Evolutionary conservation across 2,888 invertebrate genomes (phyloP), one percentile per base, ranked within the genome.

Genomic region (Drosophila planitibia): DNA sequence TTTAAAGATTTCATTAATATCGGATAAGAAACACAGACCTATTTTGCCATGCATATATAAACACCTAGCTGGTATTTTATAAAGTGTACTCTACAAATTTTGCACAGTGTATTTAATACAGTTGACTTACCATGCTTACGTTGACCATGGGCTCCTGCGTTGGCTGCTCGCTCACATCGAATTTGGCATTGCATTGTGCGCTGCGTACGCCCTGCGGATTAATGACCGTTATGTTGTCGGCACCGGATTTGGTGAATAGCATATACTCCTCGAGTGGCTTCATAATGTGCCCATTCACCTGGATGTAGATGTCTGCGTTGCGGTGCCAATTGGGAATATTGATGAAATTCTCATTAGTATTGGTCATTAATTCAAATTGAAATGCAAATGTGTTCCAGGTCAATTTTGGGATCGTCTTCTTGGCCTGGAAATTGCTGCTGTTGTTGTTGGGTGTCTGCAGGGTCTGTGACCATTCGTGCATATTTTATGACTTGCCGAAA

Each of bases 231-330:
- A 98, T 97, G 81, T 97, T 97, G 91, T 97, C 97, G 30, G 97
- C 96, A 64, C 96, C 97, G 19, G 96, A 96, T 85, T 97, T 96
- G 5, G 97, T 97, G 92, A 97, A 97, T n/a, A 97, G 93, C 97
- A 98, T 97, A 93, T 98, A 98, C 90, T 98, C 98, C 93, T 98
- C 97, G 57, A 98, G 93, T 0, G 98, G 98, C 89, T 97, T 97
- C 96, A 98, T 97, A 67, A 94, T 94, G 80, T 96, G 95, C 71
- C 96, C 96, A 91, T 97, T 97, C 71, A 98, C 96, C 93, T 97
- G 96, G 72, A 98, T 96, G 79, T 97, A 96, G 55, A 98, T 97
- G 93, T 98, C 98, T 98, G 39, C 35, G 25, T 57, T 39, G 28
- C 41, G n/a, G 41, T 25, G 59, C 58, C 71, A 73, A 55, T 58